Percentiles rank a stretch among this genome's conserved stretches.
Conservation (phyloP, 2,797 vertebrate species). For the Chaetophractus vellerosus region DNA sequence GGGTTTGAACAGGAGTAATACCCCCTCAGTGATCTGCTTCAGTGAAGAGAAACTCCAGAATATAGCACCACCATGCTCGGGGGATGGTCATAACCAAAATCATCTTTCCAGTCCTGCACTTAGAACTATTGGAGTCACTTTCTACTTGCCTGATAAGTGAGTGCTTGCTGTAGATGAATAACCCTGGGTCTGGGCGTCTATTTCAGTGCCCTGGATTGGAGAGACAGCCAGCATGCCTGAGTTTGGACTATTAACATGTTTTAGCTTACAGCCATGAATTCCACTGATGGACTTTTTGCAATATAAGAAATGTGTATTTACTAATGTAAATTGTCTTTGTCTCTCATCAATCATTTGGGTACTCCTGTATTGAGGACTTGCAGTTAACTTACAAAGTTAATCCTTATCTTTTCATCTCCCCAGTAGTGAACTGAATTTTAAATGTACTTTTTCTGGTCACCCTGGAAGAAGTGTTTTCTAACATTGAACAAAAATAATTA, state of each 20-base stretch:
- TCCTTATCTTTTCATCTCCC: constrained; percentile 10
- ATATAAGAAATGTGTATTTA: constrained; percentile 46
- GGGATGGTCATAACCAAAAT: background rate
- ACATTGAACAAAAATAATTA: constrained; percentile 26
- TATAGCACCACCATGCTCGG: background rate
- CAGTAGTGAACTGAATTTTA: background rate
- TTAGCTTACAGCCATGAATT: constrained; percentile 45
- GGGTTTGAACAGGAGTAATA: background rate
- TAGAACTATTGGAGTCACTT: background rate
- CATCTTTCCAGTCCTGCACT: background rate
- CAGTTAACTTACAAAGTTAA: constrained; percentile 7
- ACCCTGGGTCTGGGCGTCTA: background rate
- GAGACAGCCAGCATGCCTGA: background rate
- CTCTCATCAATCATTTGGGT: background rate
- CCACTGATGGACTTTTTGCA: constrained; percentile 12
- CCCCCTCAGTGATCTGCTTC: background rate
- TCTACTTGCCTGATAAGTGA: background rate
- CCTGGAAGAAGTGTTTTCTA: constrained; percentile 36
- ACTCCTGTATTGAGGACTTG: background rate
- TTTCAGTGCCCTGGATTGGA: constrained; percentile 37
- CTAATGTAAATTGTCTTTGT: background rate
- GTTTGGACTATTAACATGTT: constrained; percentile 41
- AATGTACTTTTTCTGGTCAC: constrained; percentile 44
- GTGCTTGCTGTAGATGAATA: background rate
- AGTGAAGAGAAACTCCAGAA: constrained; percentile 39